Base-by-base conservation (phyloP, 2,797 vertebrate genomes). In the Urosaurus nigricauda region DNA sequence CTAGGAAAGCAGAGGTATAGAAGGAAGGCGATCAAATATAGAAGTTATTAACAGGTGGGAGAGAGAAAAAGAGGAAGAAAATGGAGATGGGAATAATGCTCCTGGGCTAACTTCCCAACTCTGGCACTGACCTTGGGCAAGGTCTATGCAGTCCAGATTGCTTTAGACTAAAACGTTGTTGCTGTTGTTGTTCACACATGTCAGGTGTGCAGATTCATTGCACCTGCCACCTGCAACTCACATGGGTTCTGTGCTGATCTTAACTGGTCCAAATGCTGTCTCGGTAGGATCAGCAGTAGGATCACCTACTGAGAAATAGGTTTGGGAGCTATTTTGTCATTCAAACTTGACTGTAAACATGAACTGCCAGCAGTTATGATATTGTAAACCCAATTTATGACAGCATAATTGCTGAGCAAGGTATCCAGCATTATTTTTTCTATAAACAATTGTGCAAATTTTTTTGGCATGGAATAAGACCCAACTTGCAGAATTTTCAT, bases 41-140 rank as follows among this genome's bases (percentile, higher is more conserved):
- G 73, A 86, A 11, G 70, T n/a, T 56, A 82, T 81, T 86, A 89
- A 82, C 71, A 82, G 35, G 37, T 86, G 47, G 37, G 37, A 4
- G 58, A 19, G 58, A 63, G 43, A 32, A 51, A 29, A 37, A 90
- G 65, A 13, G 68, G 26, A 0, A 0, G 2, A 37, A 8, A 85
- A 51, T 75, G 24, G 56, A 65, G 53, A 71, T 13, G 26, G 11
- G 60, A 81, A 5, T 43, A 26, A 29, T 16, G 7, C 13, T 65
- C 16, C 4, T 17, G 0, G 0, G 51, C 53, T 78, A n/a, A 47
- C 17, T 51, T 26, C 16, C 53, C 3, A 0, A 37, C 19, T 74
- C 71, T 13, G 35, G 5, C 0, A 1, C 14, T 12, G 80, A 89
- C 32, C 40, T 58, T 35, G 29, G 47, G 3, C 21, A 47, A 74